phyloP scores from a whole-genome alignment of 2,888 invertebrate genomes.

The Cerceris rybyensis region DNA sequence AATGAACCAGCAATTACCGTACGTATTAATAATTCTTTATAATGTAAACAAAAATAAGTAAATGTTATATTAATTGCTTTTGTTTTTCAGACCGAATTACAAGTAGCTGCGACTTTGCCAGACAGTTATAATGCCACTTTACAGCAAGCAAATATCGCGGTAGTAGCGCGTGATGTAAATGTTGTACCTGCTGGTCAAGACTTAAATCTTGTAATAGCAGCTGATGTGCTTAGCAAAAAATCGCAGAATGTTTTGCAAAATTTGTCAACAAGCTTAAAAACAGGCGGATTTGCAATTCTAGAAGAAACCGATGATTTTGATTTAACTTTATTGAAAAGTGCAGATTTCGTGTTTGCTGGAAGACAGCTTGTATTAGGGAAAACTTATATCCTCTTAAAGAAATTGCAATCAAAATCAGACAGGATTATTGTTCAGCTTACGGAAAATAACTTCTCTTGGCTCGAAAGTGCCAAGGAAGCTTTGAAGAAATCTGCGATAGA shows the following conservation, averaged over 20 bases:
- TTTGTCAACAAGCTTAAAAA: constrained; percentile 85
- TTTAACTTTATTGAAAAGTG: constrained; percentile 63
- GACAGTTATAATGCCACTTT: constrained; percentile 84
- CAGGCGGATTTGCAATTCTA: constrained; percentile 88
- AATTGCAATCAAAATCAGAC: constrained; percentile 79
- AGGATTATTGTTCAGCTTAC: constrained; percentile 86
- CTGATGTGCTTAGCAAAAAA: constrained; percentile 86
- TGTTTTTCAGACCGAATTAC: constrained; percentile 83
- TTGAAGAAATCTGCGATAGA: constrained; percentile 86
- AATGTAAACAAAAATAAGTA: too few species aligned
- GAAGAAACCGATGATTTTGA: constrained; percentile 85
- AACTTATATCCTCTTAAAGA: constrained; percentile 87
- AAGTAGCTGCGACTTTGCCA: constrained; percentile 83
- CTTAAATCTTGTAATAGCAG: constrained; percentile 87
- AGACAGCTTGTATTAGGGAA: constrained; percentile 86
- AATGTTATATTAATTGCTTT: neutral
- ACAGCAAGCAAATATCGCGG: constrained; percentile 86
- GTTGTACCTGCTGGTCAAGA: constrained; percentile 86
- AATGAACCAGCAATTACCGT: constrained; percentile 87
- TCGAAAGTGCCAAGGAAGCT: constrained; percentile 90
- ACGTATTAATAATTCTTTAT: constrained; percentile 57
- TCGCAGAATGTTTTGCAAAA: constrained; percentile 83
- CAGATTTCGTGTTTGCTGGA: constrained; percentile 84
- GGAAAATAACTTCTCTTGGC: constrained; percentile 90
- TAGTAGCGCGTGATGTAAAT: constrained; percentile 85